Evolutionary conservation across 2,888 invertebrate species (phyloP).

Genomic region (Tipula unca): DNA sequence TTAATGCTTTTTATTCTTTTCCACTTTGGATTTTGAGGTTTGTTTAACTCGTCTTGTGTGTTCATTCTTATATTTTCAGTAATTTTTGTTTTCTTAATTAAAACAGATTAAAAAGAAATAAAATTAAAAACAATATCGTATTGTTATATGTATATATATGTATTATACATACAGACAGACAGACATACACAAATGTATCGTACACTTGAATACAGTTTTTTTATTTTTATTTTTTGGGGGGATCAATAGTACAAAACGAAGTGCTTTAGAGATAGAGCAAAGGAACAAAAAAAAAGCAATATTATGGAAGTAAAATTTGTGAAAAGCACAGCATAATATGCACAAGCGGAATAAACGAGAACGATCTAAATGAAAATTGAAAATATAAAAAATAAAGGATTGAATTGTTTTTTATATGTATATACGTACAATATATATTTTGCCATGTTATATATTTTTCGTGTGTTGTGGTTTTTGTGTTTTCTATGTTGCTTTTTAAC

Average conservation of each 20-base stretch:
- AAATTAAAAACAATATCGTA: not conserved
- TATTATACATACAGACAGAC: no score
- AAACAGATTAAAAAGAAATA: not conserved
- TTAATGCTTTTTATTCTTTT: not conserved
- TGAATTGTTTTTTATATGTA: not conserved
- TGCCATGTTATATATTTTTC: not conserved
- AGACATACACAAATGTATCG: not conserved
- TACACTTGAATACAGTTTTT: not conserved
- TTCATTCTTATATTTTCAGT: not conserved
- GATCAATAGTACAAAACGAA: not conserved
- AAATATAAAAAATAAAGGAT: not conserved
- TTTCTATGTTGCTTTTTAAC: not conserved
- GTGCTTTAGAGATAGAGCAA: not conserved
- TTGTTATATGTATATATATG: not conserved
- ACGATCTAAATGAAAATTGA: constrained; percentile 1
- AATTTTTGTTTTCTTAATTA: not conserved
- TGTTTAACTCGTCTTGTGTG: not conserved
- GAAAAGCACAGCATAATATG: not conserved
- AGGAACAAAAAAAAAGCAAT: not conserved
- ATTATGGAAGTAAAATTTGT: no score
- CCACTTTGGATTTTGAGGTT: not conserved
- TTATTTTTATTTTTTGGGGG: not conserved
- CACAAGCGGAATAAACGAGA: not conserved
- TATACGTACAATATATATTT: not conserved
- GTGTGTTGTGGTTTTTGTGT: not conserved